Base-by-base conservation (phyloP, 2,113 vertebrate genomes). In the Dinomys branickii region DNA sequence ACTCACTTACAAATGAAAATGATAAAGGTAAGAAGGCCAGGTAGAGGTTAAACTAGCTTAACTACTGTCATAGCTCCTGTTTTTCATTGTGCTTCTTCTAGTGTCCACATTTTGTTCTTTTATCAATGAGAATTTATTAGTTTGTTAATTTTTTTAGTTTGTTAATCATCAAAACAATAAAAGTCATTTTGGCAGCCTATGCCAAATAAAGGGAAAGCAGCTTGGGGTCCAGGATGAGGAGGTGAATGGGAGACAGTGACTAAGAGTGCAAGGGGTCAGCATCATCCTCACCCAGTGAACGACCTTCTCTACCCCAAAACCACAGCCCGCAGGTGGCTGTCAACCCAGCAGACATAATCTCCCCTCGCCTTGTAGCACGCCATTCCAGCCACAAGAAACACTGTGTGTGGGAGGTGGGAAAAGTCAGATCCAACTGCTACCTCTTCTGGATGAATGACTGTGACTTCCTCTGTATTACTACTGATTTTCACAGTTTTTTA, bases 91-190 rank as follows among this genome's bases (percentile, higher is more conserved):
- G 22, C 28, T 84, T 41, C 52, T 82, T 58, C 38, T 83, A 82
- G 73, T 77, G 87, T 47, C 24, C 44, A 28, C 61, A 88, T 38
- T 38, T 89, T 61, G 10, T 16, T 75, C 44, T 91, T 78, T 71
- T 84, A 9, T 85, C 7, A 77, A 19, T 71, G 4, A 94, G 19
- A 16, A 71, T 75, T 54, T 88, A 9, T 92, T 85, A 24, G 44
- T 92, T n/a, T 56, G n/a, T n/a, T n/a, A n/a, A n/a, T n/a, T n/a
- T n/a, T n/a, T n/a, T n/a, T n/a, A n/a, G n/a, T n/a, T n/a, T n/a
- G n/a, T 91, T 95, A 91, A 96, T 85, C 22, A 96, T 24, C 33
- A 84, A 89, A 90, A 35, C 8, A 69, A 67, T 73, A 35, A 22
- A 85, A 65, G 2, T 56, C 9, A 50, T 58, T 63, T 69, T 54